Conservation (phyloP, 2,888 invertebrate genomes). For the Microchrysa polita region DNA sequence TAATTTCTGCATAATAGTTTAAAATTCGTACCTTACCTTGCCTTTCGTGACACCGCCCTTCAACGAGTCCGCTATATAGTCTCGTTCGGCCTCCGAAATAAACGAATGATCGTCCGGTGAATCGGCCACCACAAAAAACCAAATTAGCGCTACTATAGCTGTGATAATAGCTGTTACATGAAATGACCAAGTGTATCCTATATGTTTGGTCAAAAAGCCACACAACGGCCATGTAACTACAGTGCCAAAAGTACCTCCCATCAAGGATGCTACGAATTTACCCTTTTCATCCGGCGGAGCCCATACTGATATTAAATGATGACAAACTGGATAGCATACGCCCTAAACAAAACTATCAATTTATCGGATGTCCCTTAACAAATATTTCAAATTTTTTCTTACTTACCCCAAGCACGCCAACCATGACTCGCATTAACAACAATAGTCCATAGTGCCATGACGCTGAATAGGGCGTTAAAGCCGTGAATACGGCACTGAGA, state of each 20-base stretch:
- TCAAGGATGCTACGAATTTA: slow-evolving; percentile 75
- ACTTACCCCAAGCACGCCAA: slow-evolving; percentile 73
- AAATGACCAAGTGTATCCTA: slow-evolving; percentile 76
- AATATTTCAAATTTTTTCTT: no score
- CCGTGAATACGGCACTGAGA: slow-evolving; percentile 68
- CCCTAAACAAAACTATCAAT: no score
- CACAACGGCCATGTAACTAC: slow-evolving; percentile 76
- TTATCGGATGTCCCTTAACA: no score
- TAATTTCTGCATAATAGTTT: neutral
- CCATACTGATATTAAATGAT: slow-evolving; percentile 76
- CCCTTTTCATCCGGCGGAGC: slow-evolving; percentile 79
- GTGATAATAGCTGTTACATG: slow-evolving; percentile 71
- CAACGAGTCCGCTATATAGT: slow-evolving; percentile 71
- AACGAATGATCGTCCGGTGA: slow-evolving; percentile 71
- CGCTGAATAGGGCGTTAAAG: slow-evolving; percentile 71
- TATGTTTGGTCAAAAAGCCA: slow-evolving; percentile 70
- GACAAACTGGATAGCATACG: slow-evolving; percentile 71
- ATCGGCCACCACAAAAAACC: slow-evolving; percentile 73
- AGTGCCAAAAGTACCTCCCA: slow-evolving; percentile 79
- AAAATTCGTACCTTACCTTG: slow-evolving; percentile 63
- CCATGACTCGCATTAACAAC: slow-evolving; percentile 68
- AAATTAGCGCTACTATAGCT: slow-evolving; percentile 68
- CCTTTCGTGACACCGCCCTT: slow-evolving; percentile 69
- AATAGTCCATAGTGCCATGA: slow-evolving; percentile 68
- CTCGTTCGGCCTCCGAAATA: slow-evolving; percentile 71